Evolutionary conservation across 2,797 vertebrate genomes (phyloP), one percentile per base, ranked within the genome.

Genomic region (Sebastes minor): DNA sequence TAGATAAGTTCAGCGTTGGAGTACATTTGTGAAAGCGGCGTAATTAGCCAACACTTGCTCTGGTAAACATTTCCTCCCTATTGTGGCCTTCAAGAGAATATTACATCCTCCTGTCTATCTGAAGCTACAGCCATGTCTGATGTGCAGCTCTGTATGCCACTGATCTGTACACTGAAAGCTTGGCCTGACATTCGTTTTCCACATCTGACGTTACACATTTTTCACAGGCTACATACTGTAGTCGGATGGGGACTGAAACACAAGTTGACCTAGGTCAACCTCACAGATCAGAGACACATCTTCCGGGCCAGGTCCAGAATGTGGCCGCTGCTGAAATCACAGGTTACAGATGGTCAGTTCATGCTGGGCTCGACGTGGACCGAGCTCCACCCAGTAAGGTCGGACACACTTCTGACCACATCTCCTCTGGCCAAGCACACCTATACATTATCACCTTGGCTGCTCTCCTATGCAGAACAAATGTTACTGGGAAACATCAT

Each of bases 271-370:
- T 64, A 23, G 86, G 86, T 88, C 90, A 83, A 82, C 84, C 84
- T 88, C 83, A 82, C 49, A 78, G 61, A 57, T 86, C 72, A 65
- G 81, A 86, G 62, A 55, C 16, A 7, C 46, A 27, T 84, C 74
- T 77, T 88, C 80, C n/a, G 32, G 65, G 72, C 84, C 82, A 27
- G 70, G 60, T 87, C 71, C 84, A 82, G 79, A 88, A 86, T 85
- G 87, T 81, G 83, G 90, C 89, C 16, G 33, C 70, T 28, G 69
- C 68, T 74, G 6, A 91, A 92, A 94, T 94, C 80, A 92, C 82
- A 91, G 91, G 90, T 93, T 91, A 38, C 69, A 85, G 66, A 81
- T 81, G 87, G 89, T 89, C 88, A 88, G 76, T 83, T 57, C 77
- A 60, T 61, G 63, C 61, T 85, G 68, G 78, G 62, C 72, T 90